Percentiles rank a stretch among this genome's conserved stretches.
phyloP scores from a whole-genome alignment of 2,797 vertebrate genomes.

The Ctenopoma multispine region DNA sequence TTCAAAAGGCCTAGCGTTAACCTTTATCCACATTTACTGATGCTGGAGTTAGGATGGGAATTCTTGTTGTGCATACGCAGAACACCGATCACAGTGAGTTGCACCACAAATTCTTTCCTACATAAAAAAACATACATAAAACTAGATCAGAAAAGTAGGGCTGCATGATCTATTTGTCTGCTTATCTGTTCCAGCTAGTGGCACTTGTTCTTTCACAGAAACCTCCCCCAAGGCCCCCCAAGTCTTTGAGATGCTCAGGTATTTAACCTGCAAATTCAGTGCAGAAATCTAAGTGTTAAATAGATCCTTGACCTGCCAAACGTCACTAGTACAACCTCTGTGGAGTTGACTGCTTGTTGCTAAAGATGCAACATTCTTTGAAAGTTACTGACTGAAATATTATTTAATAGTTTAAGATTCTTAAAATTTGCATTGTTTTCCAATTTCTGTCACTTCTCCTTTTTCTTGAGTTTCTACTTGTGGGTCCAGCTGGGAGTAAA shows the following conservation, averaged over 20 bases:
- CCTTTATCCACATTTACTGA: constrained; percentile 16
- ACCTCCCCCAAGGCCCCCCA: background rate
- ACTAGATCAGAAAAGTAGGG: constrained; percentile 6
- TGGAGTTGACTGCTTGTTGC: background rate
- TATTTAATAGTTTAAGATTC: background rate
- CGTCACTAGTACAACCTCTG: background rate
- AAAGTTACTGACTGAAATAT: background rate
- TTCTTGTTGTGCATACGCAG: constrained; percentile 14
- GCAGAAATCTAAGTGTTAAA: background rate
- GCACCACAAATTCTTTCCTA: constrained; percentile 15
- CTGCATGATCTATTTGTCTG: constrained; percentile 1
- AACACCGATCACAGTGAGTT: constrained; percentile 45
- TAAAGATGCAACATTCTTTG: background rate
- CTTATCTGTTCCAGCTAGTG: background rate
- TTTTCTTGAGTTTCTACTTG: background rate
- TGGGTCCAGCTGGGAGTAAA: constrained; percentile 27
- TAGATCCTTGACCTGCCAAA: background rate
- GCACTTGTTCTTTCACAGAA: background rate
- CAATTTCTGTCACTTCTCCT: background rate
- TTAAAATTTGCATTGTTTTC: background rate
- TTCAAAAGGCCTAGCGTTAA: constrained; percentile 18
- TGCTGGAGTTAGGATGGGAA: constrained; percentile 7
- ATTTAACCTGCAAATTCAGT: constrained; percentile 8
- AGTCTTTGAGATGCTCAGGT: constrained; percentile 4
- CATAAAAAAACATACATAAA: background rate